Evolutionary conservation across 2,888 invertebrate genomes (phyloP).

Genomic region (Platycnemis pennipes): DNA sequence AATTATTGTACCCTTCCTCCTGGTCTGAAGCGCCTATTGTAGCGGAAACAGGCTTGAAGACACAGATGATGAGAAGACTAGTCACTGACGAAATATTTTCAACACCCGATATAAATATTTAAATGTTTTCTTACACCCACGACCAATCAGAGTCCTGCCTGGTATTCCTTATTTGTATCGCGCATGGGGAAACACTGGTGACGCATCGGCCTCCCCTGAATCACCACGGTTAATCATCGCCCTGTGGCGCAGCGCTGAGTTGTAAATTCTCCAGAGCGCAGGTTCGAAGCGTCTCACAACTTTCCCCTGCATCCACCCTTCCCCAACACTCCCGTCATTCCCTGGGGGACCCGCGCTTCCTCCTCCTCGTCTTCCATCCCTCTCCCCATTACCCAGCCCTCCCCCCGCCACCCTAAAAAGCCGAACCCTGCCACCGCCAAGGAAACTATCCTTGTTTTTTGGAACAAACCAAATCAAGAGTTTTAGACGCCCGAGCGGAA

Average conservation of each 20-base stretch:
- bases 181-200: no score
- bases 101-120: no score
- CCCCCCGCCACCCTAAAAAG: not conserved
- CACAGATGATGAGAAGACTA: no score
- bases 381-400: not conserved
- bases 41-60: no score
- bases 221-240: not conserved
- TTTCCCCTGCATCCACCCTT: not conserved
- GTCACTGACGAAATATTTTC: no score
- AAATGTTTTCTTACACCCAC: no score
- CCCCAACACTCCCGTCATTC: not conserved
- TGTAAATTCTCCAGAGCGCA: conserved; percentile 7
- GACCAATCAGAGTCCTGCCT: no score
- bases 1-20: no score
- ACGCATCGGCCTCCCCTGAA: no score
- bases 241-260: not conserved
- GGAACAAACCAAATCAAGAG: conserved; percentile 65
- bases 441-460: conserved; percentile 64
- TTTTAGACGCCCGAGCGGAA: conserved; percentile 47
- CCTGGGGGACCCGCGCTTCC: not conserved
- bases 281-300: not conserved
- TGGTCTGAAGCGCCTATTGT: no score
- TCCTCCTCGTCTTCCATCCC: not conserved
- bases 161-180: no score
- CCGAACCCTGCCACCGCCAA: not conserved